Conservation (phyloP, 2,888 invertebrate genomes). For the Erebia palarica region DNA sequence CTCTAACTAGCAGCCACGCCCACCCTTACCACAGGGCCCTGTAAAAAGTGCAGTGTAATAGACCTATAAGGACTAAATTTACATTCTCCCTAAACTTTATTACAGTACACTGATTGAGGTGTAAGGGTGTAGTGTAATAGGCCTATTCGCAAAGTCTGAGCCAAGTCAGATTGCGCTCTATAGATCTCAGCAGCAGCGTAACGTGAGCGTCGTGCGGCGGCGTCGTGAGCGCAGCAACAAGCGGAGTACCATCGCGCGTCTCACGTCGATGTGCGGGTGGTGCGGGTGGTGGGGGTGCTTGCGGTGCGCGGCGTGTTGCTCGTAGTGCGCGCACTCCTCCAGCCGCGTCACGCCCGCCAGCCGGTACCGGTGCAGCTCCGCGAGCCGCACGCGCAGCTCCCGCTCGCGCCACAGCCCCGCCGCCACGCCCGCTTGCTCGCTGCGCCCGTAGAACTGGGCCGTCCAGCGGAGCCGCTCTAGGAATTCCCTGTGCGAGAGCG, state of each 20-base stretch:
- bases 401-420: conserved; percentile 91
- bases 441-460: conserved; percentile 93
- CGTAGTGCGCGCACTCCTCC: conserved; percentile 94
- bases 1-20: no score
- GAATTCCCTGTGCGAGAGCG: conserved; percentile 88
- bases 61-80: no score
- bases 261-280: conserved; percentile 84
- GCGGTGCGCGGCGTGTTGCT: conserved; percentile 87
- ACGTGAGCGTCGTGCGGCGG: conserved; percentile 34
- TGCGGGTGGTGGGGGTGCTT: conserved; percentile 82
- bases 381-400: conserved; percentile 90
- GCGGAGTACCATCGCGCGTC: conserved; percentile 54
- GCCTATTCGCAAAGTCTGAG: no score
- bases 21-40: no score
- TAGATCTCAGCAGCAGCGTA: no score
- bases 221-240: conserved; percentile 8
- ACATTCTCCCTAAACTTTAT: no score
- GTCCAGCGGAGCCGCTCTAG: conserved; percentile 92
- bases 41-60: no score
- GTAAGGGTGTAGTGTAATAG: no score
- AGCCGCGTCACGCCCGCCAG: conserved; percentile 92
- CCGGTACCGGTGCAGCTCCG: conserved; percentile 91
- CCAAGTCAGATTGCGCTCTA: no score
- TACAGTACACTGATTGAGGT: no score
- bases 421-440: conserved; percentile 91